These are phyloP conservation scores for Drosophila lowei DNA, from an alignment of 1,140 invertebrate genomes.

Conservation along the genomic window DNA sequence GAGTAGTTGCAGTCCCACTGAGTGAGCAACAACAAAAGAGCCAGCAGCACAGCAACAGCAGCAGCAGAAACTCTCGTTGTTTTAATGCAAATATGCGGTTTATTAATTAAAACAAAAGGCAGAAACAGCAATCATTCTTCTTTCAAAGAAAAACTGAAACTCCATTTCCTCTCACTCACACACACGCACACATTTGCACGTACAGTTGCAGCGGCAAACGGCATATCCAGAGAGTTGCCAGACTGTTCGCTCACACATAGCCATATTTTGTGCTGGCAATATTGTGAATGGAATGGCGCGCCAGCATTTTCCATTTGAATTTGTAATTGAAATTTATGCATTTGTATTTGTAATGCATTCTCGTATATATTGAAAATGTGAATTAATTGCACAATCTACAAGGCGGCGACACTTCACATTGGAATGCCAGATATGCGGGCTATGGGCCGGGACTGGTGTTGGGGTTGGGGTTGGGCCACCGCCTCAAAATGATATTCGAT, in stretches of 20 bases:
- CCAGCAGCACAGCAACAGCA: conserved; percentile 13
- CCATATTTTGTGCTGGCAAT: conserved; percentile 50
- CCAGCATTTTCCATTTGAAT: conserved; percentile 64
- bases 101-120: conserved; percentile 78
- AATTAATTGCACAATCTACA: conserved; percentile 77
- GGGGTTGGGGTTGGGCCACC: conserved; percentile 29
- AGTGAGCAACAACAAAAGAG: conserved; percentile 74
- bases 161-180: conserved; percentile 58
- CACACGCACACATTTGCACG: conserved; percentile 31
- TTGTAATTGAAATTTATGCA: conserved; percentile 64
- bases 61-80: conserved; percentile 39
- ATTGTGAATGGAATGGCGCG: conserved; percentile 42
- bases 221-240: conserved; percentile 54
- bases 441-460: no score
- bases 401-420: conserved; percentile 54
- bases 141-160: conserved; percentile 48
- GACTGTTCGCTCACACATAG: conserved; percentile 28
- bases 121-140: conserved; percentile 47
- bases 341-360: conserved; percentile 57
- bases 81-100: conserved; percentile 79
- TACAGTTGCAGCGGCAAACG: conserved; percentile 59
- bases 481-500: conserved; percentile 50
- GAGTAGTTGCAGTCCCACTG: conserved; percentile 48
- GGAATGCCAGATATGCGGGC: conserved; percentile 71
- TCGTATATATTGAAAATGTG: conserved; percentile 60